Conservation (phyloP, 2,888 invertebrate genomes). For the Heliconius ismenius region DNA sequence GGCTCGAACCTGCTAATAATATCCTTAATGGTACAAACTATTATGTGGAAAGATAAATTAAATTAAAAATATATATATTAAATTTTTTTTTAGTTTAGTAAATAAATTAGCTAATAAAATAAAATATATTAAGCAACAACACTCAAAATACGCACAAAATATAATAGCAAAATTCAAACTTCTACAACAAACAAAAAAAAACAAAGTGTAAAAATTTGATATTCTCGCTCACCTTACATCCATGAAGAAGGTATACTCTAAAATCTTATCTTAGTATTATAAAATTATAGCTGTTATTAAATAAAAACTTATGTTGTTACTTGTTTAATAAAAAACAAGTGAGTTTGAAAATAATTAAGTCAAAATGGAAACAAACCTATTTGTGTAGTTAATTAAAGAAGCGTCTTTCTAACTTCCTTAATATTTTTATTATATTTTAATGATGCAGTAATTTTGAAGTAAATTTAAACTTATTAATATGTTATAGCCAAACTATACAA, state of each 20-base stretch:
- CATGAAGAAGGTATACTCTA: conserved; percentile 1
- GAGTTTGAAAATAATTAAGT: neutral
- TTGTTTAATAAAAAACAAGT: neutral
- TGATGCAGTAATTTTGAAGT: conserved; percentile 39
- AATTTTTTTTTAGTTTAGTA: no score
- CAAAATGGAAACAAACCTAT: neutral
- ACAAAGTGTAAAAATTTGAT: neutral
- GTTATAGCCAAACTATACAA: no score
- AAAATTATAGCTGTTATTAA: neutral
- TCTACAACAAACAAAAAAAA: conserved; percentile 1
- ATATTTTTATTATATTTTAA: neutral
- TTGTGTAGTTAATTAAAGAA: neutral
- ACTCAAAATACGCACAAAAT: neutral
- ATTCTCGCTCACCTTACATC: conserved; percentile 18
- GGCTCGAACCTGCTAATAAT: neutral
- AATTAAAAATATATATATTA: neutral
- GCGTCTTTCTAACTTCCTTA: no score
- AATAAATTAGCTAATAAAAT: neutral
- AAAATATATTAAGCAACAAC: neutral
- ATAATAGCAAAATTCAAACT: neutral
- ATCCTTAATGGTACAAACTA: no score
- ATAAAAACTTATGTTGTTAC: neutral
- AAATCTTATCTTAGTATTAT: conserved; percentile 3
- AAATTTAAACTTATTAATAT: conserved; percentile 5
- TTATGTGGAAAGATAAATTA: neutral